Evolutionary conservation across 2,797 vertebrate genomes (phyloP), one percentile per base, ranked within the genome.

Genomic region (Sebastes taczanowskii): DNA sequence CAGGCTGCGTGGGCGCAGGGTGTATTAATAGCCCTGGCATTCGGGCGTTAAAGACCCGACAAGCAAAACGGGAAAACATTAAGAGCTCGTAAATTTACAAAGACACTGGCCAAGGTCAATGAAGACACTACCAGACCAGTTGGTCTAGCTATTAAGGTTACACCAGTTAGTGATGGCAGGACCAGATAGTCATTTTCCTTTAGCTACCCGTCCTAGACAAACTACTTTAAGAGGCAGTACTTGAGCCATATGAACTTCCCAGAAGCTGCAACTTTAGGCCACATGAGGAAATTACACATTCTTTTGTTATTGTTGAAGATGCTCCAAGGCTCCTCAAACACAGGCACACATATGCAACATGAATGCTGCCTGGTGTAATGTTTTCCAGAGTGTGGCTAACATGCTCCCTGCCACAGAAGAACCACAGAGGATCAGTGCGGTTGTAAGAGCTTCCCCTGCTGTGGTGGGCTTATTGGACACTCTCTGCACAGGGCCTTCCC

Each of bases 371-470:
- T 76, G 78, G 72, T 73, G 90, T 93, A 93, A 94, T 92, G 90
- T 90, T 93, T 95, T 95, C 94, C 94, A 94, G 88, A 94, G 88
- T 86, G 88, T 68, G 84, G 91, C 88, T 83, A 89, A 89, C 75
- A 86, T 91, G 81, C 85, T 81, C 85, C 71, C 79, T 68, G 81
- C 91, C 91, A 91, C 86, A 90, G 71, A 77, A 55, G 69, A 87
- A 83, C 91, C 94, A 80, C 92, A 92, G 83, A 84, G 84, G 90
- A 93, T 93, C 91, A 85, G 86, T 88, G 93, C 87, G 94, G 95
- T 92, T 6, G 65, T 83, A 69, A 52, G 58, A 87, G 85, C 82
- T 92, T 94, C 91, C 89, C 88, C 88, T 88, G 80, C 88, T 94
- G 93, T 58, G 90, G 90, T 86, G 88, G 81, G 86, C 77, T 91